These are phyloP conservation scores for Chaetogeoica ovagalla DNA, from an alignment of 2,888 invertebrate genomes.

Conservation along the genomic window DNA sequence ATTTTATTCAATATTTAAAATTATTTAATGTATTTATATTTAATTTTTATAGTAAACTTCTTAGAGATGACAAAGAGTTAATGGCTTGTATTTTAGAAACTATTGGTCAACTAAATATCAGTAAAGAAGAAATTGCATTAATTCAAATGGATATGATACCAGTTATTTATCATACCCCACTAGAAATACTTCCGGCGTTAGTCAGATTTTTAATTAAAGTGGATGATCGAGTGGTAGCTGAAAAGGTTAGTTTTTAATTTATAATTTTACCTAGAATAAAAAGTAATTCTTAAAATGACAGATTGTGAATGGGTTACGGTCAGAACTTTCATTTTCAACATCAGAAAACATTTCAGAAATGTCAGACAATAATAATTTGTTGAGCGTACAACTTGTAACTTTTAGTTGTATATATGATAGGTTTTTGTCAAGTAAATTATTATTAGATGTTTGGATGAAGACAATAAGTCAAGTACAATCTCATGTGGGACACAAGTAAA, in stretches of 20 bases:
- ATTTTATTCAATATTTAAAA: conserved; percentile 7
- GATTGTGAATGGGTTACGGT: conserved; percentile 62
- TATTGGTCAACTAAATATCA: conserved; percentile 67
- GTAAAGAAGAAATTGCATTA: conserved; percentile 65
- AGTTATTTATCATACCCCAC: conserved; percentile 57
- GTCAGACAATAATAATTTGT: conserved; percentile 12
- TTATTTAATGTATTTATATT: not conserved
- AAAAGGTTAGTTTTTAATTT: conserved; percentile 54
- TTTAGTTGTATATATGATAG: conserved; percentile 65
- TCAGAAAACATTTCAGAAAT: conserved; percentile 34
- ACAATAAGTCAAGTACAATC: conserved; percentile 64
- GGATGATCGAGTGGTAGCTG: conserved; percentile 54
- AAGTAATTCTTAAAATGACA: conserved; percentile 58
- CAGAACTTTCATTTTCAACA: conserved; percentile 55
- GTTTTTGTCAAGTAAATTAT: conserved; percentile 64
- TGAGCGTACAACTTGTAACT: conserved; percentile 59
- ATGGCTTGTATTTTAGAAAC: conserved; percentile 70
- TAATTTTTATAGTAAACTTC: conserved; percentile 61
- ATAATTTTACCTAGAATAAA: not conserved
- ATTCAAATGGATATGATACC: conserved; percentile 64
- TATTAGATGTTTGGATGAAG: conserved; percentile 66
- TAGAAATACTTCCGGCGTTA: conserved; percentile 59
- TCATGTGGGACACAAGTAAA: conserved; percentile 56
- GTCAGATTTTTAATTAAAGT: conserved; percentile 58
- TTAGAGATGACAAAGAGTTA: conserved; percentile 66